phyloP scores from a whole-genome alignment of 2,797 vertebrate genomes.

The Enteromius anoplus region DNA sequence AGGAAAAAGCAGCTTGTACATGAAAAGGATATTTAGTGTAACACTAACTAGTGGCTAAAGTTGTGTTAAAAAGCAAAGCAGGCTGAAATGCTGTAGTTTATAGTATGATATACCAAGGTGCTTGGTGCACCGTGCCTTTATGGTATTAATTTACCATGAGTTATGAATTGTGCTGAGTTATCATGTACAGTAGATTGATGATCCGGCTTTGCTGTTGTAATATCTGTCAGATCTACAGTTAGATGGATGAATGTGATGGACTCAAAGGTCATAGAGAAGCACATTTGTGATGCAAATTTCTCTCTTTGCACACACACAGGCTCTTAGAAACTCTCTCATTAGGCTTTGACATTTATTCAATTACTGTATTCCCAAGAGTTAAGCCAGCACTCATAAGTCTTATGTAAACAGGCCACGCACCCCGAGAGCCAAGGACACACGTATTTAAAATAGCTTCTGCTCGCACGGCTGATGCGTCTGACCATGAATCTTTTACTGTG shows the following conservation, averaged over 20 bases:
- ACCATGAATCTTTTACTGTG: conserved; percentile 36
- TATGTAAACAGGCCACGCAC: conserved; percentile 29
- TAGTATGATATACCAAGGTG: background rate
- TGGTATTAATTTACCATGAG: background rate
- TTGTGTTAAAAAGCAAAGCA: background rate
- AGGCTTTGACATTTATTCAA: conserved; percentile 49
- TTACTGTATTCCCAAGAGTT: conserved; percentile 43
- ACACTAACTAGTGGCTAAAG: background rate
- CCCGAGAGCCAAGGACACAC: conserved; percentile 28
- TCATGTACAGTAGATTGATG: conserved; percentile 8
- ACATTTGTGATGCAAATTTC: conserved; percentile 54
- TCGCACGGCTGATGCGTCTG: background rate
- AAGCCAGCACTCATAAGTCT: conserved; percentile 42
- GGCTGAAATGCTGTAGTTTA: background rate
- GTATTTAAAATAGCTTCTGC: conserved; percentile 3
- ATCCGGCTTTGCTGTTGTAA: conserved; percentile 8
- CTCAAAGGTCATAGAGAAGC: conserved; percentile 57
- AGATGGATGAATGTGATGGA: conserved; percentile 36
- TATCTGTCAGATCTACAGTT: conserved; percentile 15
- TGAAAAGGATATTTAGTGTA: background rate
- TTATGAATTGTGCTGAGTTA: background rate
- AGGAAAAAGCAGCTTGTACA: background rate
- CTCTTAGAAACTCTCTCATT: conserved; percentile 25
- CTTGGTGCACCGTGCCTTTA: background rate
- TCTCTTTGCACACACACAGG: conserved; percentile 1